A percentile compares a stretch with the other conserved stretches of the same genome.
These are phyloP conservation scores for Saccostrea cuccullata DNA, from an alignment of 1,140 invertebrate species.

Conservation along the genomic window DNA sequence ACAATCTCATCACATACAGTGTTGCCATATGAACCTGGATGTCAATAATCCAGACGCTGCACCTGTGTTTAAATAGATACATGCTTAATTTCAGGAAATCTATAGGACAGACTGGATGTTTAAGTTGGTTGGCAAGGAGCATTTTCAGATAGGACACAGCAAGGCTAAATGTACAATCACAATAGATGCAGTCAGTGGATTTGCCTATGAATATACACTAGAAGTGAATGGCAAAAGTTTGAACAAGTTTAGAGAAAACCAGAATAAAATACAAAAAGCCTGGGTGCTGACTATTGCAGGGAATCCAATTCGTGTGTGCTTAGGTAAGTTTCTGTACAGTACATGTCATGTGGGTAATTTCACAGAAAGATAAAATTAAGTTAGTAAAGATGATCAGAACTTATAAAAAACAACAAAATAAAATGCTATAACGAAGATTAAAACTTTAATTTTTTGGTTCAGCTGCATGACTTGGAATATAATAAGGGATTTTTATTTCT, in stretches of 20 bases:
- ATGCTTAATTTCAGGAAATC: constrained; percentile 83
- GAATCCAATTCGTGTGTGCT: constrained; percentile 82
- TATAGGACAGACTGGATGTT: constrained; percentile 92
- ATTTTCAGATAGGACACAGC: constrained; percentile 81
- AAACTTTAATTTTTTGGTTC: too few relatives aligned
- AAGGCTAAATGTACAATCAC: constrained; percentile 81
- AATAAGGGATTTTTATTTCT: constrained; percentile 27
- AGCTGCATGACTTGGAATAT: neutral
- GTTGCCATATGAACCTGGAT: too few relatives aligned
- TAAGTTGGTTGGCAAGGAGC: constrained; percentile 87
- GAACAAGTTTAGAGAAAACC: constrained; percentile 88
- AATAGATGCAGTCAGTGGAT: constrained; percentile 88
- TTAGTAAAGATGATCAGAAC: too few relatives aligned
- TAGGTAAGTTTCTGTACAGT: constrained; percentile 81
- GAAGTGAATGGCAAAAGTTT: constrained; percentile 84
- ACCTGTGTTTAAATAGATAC: too few relatives aligned
- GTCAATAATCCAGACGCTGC: too few relatives aligned
- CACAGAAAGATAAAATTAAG: too few relatives aligned
- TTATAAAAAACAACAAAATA: too few relatives aligned
- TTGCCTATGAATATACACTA: constrained; percentile 89
- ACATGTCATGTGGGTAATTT: too few relatives aligned
- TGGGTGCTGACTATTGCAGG: constrained; percentile 81
- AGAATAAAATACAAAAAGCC: constrained; percentile 85
- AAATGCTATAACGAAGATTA: too few relatives aligned
- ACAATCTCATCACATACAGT: too few relatives aligned